These are phyloP conservation scores for Trematomus bernacchii DNA, from an alignment of 2,797 vertebrate genomes.

Conservation along the genomic window DNA sequence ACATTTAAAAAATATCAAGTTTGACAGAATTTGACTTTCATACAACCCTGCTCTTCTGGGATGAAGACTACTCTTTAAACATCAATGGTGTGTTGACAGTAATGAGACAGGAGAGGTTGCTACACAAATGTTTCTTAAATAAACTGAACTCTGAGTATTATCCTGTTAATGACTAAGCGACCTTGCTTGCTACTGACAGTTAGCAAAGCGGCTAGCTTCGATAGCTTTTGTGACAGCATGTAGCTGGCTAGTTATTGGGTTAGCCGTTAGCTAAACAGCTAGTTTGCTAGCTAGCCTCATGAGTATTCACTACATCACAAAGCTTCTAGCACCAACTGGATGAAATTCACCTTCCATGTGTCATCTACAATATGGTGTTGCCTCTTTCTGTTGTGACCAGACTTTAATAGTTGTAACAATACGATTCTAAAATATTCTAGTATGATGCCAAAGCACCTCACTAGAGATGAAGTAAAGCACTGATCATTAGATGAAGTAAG, in stretches of 20 bases:
- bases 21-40: not conserved
- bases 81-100: too few relatives aligned
- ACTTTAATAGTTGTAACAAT: not conserved
- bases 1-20: not conserved
- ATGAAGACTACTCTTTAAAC: not conserved
- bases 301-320: not conserved
- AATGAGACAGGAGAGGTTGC: not conserved
- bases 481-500: slow-evolving; percentile 28
- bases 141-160: not conserved
- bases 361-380: not conserved
- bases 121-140: not conserved
- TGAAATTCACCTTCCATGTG: not conserved
- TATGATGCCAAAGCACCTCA: slow-evolving; percentile 13
- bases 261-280: not conserved
- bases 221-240: not conserved
- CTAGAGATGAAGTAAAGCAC: slow-evolving; percentile 25
- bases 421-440: not conserved
- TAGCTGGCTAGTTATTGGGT: not conserved
- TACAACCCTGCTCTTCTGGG: not conserved
- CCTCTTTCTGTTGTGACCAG: not conserved
- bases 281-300: not conserved
- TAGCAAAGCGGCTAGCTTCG: not conserved
- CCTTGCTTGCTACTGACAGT: not conserved
- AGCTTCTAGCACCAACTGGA: not conserved
- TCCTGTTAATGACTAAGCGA: not conserved